Percentiles rank a stretch among this genome's conserved stretches.
Conservation (phyloP, 2,113 vertebrate species). For the Heptranchias perlo region DNA sequence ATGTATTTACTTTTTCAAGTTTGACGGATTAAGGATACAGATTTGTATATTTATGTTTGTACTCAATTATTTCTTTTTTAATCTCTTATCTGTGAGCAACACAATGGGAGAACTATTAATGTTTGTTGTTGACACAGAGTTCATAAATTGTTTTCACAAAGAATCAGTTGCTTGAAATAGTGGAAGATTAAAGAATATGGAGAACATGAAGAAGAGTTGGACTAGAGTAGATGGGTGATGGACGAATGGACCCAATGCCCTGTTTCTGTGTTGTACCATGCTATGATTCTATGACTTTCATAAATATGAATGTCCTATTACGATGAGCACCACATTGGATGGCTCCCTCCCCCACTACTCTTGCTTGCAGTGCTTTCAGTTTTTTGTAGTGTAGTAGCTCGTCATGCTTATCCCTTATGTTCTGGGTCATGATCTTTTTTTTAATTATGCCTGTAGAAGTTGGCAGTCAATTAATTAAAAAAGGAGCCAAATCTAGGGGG, state of each 20-base stretch:
- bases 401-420: too few relatives aligned
- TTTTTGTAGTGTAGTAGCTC: too few relatives aligned
- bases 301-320: too few relatives aligned
- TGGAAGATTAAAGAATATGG: neutral
- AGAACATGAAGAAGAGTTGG: neutral
- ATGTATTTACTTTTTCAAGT: neutral
- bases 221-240: neutral
- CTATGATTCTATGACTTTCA: neutral
- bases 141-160: neutral
- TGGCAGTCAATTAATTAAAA: too few relatives aligned
- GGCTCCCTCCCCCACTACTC: too few relatives aligned
- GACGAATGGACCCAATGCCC: neutral
- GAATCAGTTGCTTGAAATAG: neutral
- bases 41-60: neutral
- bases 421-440: too few relatives aligned
- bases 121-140: neutral
- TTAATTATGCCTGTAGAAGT: too few relatives aligned
- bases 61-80: neutral
- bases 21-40: neutral
- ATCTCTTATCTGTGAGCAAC: neutral
- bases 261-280: neutral
- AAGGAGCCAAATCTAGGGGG: too few relatives aligned
- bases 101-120: neutral
- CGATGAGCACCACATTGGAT: too few relatives aligned
- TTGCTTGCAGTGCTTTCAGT: too few relatives aligned